Evolutionary conservation across 2,113 vertebrate genomes (phyloP).

Genomic region (Triplophysa rosa): DNA sequence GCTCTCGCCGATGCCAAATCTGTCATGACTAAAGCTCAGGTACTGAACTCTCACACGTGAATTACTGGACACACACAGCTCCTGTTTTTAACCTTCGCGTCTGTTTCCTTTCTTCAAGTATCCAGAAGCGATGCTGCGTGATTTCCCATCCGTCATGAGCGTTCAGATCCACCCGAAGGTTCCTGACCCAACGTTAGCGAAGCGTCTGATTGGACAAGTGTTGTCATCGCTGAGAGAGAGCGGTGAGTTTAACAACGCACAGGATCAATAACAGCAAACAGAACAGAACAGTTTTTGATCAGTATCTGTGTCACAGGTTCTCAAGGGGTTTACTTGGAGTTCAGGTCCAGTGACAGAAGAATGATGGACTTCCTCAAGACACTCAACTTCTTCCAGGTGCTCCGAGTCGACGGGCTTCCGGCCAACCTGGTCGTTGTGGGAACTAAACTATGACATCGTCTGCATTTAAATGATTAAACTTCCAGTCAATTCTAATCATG

Average conservation of each 20-base stretch:
- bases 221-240: conserved; percentile 87
- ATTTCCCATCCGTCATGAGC: conserved; percentile 89
- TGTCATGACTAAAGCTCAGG: conserved; percentile 85
- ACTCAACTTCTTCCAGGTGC: conserved; percentile 84
- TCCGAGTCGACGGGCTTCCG: conserved; percentile 82
- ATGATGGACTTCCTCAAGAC: conserved; percentile 91
- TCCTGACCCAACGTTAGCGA: conserved; percentile 86
- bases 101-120: conserved; percentile 65
- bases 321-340: conserved; percentile 89
- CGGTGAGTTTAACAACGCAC: conserved; percentile 73
- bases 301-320: conserved; percentile 76
- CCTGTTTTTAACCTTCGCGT: background rate
- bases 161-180: conserved; percentile 90
- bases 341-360: conserved; percentile 85
- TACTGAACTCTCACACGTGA: conserved; percentile 68
- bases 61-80: too few species aligned
- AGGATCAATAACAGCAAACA: background rate
- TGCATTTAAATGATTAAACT: background rate
- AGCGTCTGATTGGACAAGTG: conserved; percentile 89
- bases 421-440: conserved; percentile 87
- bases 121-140: conserved; percentile 79
- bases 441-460: conserved; percentile 78
- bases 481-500: background rate
- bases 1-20: conserved; percentile 85
- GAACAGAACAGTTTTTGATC: too few species aligned